Evolutionary conservation across 30 jellyfish, hydroid and myxozoan genomes (phyloP), one percentile per base, ranked within the genome.

Genomic region (Turritopsis rubra): DNA sequence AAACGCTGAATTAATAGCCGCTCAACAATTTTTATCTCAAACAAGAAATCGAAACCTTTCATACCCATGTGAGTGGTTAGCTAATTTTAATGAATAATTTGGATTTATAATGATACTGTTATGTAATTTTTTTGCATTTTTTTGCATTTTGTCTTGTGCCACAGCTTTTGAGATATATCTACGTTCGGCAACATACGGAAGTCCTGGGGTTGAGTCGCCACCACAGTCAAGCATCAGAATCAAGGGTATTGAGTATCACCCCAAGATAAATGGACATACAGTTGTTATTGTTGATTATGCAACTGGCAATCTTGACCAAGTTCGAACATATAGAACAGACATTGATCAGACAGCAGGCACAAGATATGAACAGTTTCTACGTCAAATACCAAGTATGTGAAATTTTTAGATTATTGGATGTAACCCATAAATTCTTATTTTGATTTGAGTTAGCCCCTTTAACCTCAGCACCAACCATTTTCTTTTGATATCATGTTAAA

Each of bases 141-240:
- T 27, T 68, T 0, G 9, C 16, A 68, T 60, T 18, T 60, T 60
- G 73, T 0, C 21, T 60, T 60, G 73, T n/a, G n/a, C n/a, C n/a
- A 18, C 83, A 91, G 96, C 86, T 1, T 21, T 65, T 41, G 84
- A 53, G 23, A 66, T 87, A 79, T 78, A 83, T 53, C 66, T 92
- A 75, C 95, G 96, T 22, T 92, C 98, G 21, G 98, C 88, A 66
- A 92, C 98, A 16, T 72, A 79, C 29, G 96, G 96, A 24, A 92
- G 96, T 78, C 65, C 83, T 81, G 96, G 95, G 72, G 88, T 84
- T 7, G 52, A 89, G 29, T 71, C 71, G 21, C 97, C 97, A 17
- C 98, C 98, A 4, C 85, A 84, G 8, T 87, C 96, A 16, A 79
- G 30, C 52, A 87, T 92, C 52, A 79, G 81, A 83, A 79, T 92